Evolutionary conservation across 2,888 invertebrate genomes (phyloP).

Genomic region (Tenthredo notha): DNA sequence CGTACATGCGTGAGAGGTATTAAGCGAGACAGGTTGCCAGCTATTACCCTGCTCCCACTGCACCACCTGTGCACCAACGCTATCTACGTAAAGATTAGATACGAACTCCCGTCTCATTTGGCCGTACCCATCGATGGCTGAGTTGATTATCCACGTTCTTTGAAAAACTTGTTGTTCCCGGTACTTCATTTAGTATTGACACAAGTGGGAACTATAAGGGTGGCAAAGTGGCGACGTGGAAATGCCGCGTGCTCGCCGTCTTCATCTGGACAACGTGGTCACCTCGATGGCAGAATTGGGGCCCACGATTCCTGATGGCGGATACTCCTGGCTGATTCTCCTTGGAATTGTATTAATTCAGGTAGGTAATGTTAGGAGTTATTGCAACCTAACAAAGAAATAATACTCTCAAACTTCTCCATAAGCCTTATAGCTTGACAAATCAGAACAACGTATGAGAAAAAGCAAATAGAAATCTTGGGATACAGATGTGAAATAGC

Average conservation of each 20-base stretch:
- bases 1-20: neutral
- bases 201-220: neutral
- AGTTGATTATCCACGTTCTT: slow-evolving; percentile 42
- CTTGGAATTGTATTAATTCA: slow-evolving; percentile 82
- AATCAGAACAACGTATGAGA: neutral
- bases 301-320: slow-evolving; percentile 84
- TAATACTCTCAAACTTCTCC: neutral
- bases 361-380: slow-evolving; percentile 77
- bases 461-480: neutral
- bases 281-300: slow-evolving; percentile 85
- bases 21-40: neutral
- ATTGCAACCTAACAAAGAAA: neutral
- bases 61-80: slow-evolving; percentile 30
- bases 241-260: slow-evolving; percentile 68
- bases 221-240: slow-evolving; percentile 5
- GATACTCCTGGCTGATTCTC: slow-evolving; percentile 85
- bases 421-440: neutral
- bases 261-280: slow-evolving; percentile 81
- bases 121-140: slow-evolving; percentile 26
- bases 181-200: neutral
- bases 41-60: slow-evolving; percentile 32
- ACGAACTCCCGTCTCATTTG: neutral
- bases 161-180: neutral
- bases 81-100: slow-evolving; percentile 50
- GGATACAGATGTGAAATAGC: neutral